Evolutionary conservation across 2,888 invertebrate species (phyloP).

Genomic region (Hirtodrosophila confusa): DNA sequence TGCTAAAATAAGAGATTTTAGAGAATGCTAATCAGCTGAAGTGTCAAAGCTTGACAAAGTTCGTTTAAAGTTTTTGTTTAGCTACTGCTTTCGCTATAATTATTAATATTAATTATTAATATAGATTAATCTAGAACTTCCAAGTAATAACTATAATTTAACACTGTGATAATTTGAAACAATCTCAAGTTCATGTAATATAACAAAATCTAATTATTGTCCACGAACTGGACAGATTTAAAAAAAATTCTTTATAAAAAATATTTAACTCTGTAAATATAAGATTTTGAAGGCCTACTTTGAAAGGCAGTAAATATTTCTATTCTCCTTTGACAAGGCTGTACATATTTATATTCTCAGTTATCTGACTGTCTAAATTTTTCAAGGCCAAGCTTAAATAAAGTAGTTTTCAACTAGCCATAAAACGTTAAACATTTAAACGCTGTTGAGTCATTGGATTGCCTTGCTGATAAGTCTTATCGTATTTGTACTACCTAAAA

Average conservation of each 20-base stretch:
- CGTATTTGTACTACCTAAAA: conserved; percentile 17
- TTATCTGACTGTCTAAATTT: background rate
- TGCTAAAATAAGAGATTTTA: too few species aligned
- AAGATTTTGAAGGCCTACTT: background rate
- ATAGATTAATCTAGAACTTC: background rate
- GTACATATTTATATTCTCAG: conserved; percentile 10
- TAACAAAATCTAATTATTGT: too few species aligned
- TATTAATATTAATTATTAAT: background rate
- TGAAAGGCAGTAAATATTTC: background rate
- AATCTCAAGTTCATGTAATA: too few species aligned
- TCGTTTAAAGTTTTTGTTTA: background rate
- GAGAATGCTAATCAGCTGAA: background rate
- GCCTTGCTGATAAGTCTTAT: conserved; percentile 24
- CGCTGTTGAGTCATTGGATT: conserved; percentile 27
- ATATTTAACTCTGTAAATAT: too few species aligned
- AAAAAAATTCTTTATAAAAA: too few species aligned
- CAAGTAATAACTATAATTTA: background rate
- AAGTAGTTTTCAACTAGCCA: conserved; percentile 21
- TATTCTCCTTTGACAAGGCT: background rate
- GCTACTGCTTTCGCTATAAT: background rate
- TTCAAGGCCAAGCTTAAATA: conserved; percentile 4
- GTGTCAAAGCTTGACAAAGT: too few species aligned
- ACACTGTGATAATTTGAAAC: background rate
- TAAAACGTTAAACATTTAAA: conserved; percentile 4
- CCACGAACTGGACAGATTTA: too few species aligned